Base-by-base conservation (phyloP, 2,113 vertebrate species). In the Phoxinus phoxinus region DNA sequence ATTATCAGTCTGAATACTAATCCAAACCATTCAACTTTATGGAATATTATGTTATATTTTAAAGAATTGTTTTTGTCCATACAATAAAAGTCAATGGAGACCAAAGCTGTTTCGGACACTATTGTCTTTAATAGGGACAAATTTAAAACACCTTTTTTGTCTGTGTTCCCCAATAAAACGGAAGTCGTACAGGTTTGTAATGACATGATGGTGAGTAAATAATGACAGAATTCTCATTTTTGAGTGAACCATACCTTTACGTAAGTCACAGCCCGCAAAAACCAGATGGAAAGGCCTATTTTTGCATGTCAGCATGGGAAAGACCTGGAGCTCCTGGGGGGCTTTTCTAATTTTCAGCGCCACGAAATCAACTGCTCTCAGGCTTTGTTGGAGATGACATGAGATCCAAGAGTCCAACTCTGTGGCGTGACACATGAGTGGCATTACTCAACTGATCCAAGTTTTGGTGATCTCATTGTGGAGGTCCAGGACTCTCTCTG, bases 381-480 rank as follows among this genome's bases (percentile, higher is more conserved):
- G 35, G 32, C 35, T 56, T 23, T 72, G 80, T 69, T 46, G 23
- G 86, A 72, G 67, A 61, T 51, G 81, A 83, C 58, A 86, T 27
- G 41, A 23, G 58, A 86, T 80, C 71, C 65, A 56, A 83, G 84
- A 79, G 75, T 72, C 71, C 85, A 72, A 53, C 84, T 83, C 80
- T 75, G 56, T 75, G 69, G 56, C 75, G 59, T 41, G 35, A 56
- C 75, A 69, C 69, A 71, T 84, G 76, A 67, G 61, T 61, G 53
- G 21, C n/a, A 77, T 88, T 90, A 87, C 69, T 73, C 90, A 90
- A 89, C 46, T 51, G 63, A 27, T 25, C 78, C 23, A 17, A 23
- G 30, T 30, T 21, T 59, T 78, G 51, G 83, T 87, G 80, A 89
- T 53, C n/a, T 87, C 83, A 87, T 86, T 65, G 83, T 81, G 78